Percentiles rank a stretch among this genome's conserved stretches.
Evolutionary conservation across 2,797 vertebrate species (phyloP).

Genomic region (Sebastes oblongus): DNA sequence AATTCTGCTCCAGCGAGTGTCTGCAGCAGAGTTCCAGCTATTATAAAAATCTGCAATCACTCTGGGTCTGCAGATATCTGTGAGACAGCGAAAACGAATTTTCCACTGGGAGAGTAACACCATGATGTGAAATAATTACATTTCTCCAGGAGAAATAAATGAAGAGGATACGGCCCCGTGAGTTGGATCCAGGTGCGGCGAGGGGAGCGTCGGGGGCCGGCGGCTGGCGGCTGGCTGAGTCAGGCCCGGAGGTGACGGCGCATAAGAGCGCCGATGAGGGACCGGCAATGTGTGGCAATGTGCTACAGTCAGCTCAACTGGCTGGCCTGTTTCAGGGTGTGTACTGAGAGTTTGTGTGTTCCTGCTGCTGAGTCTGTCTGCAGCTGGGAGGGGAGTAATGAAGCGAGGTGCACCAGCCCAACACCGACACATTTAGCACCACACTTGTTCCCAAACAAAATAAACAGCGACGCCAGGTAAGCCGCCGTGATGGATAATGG

Average conservation of each 20-base stretch:
- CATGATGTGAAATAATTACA: slow-evolving; percentile 53
- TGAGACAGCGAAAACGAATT: slow-evolving; percentile 45
- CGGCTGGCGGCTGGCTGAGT: slow-evolving; percentile 49
- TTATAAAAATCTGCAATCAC: slow-evolving; percentile 55
- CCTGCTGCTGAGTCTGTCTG: slow-evolving; percentile 17
- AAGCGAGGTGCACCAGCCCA: not conserved
- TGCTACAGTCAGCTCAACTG: slow-evolving; percentile 63
- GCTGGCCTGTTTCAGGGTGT: slow-evolving; percentile 14
- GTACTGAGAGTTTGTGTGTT: slow-evolving; percentile 11
- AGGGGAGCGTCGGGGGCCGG: not conserved
- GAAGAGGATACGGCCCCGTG: slow-evolving; percentile 15
- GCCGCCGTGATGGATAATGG: not conserved
- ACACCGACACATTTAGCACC: slow-evolving; percentile 4
- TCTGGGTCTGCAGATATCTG: slow-evolving; percentile 46
- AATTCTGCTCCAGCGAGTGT: slow-evolving; percentile 47
- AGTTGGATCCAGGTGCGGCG: slow-evolving; percentile 42
- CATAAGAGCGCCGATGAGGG: slow-evolving; percentile 36
- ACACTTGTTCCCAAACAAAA: not conserved
- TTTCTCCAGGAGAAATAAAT: slow-evolving; percentile 47
- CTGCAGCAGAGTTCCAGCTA: slow-evolving; percentile 47
- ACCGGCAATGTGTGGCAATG: slow-evolving; percentile 26
- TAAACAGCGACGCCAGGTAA: not conserved
- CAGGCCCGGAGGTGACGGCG: slow-evolving; percentile 48
- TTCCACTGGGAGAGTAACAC: slow-evolving; percentile 31
- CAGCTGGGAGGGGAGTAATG: slow-evolving; percentile 27